phyloP scores from a whole-genome alignment of 2,797 vertebrate genomes.

The Peromyscus melanophrys region DNA sequence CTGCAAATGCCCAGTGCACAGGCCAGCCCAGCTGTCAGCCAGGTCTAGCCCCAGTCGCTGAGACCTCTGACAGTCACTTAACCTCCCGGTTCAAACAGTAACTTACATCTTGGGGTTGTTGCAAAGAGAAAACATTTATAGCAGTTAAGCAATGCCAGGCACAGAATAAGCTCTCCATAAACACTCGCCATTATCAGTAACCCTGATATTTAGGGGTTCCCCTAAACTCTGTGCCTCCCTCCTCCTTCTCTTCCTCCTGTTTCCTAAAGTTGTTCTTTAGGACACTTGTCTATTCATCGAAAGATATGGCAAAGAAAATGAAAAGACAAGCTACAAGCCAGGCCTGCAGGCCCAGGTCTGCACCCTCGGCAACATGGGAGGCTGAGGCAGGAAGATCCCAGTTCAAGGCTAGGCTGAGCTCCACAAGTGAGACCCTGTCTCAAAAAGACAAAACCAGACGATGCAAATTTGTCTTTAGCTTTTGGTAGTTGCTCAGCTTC shows the following conservation, averaged over 20 bases:
- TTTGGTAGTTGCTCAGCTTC: background rate
- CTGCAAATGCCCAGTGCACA: rapidly evolving
- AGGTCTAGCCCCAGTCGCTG: background rate
- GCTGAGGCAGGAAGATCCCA: background rate
- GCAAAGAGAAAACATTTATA: background rate
- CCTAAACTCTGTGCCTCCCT: background rate
- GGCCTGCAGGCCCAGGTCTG: background rate
- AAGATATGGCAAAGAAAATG: constrained; percentile 59
- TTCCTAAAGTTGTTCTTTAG: background rate
- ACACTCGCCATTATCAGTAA: background rate
- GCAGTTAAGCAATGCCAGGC: background rate
- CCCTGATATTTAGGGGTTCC: background rate
- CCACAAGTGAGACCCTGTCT: background rate
- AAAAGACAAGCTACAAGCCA: constrained; percentile 21
- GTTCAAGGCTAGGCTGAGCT: background rate
- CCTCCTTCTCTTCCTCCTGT: constrained; percentile 44
- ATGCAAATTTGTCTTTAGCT: background rate
- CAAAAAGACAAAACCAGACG: background rate
- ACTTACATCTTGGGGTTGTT: background rate
- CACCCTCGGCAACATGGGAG: background rate
- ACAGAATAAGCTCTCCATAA: background rate
- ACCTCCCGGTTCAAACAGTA: background rate
- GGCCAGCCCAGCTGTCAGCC: background rate
- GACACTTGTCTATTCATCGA: constrained; percentile 17
- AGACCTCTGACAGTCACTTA: background rate